These are phyloP conservation scores for Corbicula japonica DNA, from an alignment of 2,888 invertebrate genomes.

Conservation along the genomic window DNA sequence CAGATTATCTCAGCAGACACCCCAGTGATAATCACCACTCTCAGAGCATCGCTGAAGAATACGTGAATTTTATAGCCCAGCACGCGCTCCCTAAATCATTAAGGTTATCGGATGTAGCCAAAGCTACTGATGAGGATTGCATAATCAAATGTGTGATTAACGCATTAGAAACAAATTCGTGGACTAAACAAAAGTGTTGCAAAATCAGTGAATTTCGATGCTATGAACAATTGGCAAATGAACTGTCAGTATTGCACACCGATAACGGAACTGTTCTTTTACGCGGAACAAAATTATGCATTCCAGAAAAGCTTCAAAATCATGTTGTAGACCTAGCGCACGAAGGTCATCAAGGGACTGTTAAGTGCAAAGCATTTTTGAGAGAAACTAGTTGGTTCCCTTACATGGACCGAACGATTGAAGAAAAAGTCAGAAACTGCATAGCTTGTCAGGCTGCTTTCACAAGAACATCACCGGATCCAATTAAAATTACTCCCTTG, in stretches of 20 bases:
- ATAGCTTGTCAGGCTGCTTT: conserved; percentile 11
- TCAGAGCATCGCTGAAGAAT: not conserved
- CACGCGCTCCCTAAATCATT: conserved; percentile 4
- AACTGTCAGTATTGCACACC: not conserved
- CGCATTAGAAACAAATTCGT: not conserved
- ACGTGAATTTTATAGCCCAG: not conserved
- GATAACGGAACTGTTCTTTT: not conserved
- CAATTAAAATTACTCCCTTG: not conserved
- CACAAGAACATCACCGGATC: not conserved
- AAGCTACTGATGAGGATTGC: conserved; percentile 9
- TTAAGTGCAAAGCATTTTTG: conserved; percentile 5
- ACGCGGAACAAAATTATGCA: not conserved
- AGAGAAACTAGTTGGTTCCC: conserved; percentile 2
- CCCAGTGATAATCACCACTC: not conserved
- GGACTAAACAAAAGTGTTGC: not conserved
- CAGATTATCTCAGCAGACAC: not conserved
- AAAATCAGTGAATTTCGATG: not conserved
- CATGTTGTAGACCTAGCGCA: conserved; percentile 13
- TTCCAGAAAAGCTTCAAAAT: not conserved
- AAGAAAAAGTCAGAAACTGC: not conserved
- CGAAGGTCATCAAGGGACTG: not conserved
- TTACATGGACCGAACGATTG: not conserved
- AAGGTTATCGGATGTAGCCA: conserved; percentile 1
- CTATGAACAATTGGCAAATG: conserved; percentile 7
- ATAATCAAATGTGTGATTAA: conserved; percentile 10